Evolutionary conservation across 2,113 vertebrate species (phyloP).

Genomic region (Leucopsar rothschildi): DNA sequence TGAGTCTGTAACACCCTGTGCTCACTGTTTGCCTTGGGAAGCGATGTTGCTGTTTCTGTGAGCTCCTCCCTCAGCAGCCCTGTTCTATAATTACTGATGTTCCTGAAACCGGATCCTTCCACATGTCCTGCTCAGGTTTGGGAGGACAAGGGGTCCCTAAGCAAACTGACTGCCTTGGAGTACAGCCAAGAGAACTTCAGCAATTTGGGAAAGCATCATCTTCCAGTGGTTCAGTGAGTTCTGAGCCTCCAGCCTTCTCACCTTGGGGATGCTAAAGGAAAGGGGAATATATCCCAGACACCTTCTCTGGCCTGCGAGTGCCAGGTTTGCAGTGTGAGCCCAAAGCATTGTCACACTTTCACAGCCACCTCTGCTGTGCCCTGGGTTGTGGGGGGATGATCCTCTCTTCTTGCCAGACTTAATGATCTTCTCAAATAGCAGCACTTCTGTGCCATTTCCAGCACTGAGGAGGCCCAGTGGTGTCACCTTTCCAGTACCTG

Average conservation of each 20-base stretch:
- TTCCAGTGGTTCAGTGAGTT: background rate
- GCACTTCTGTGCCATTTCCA: background rate
- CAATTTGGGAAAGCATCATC: background rate
- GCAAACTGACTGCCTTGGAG: background rate
- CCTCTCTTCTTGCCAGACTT: background rate
- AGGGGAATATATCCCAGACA: background rate
- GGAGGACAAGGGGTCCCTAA: background rate
- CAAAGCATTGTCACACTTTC: background rate
- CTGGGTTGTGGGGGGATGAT: background rate
- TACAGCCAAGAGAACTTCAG: background rate
- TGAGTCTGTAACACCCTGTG: background rate
- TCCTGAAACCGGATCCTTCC: constrained; percentile 47
- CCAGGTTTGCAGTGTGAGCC: background rate
- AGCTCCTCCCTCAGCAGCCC: background rate
- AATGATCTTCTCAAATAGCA: constrained; percentile 9
- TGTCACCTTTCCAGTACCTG: constrained; percentile 28
- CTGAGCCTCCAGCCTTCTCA: background rate
- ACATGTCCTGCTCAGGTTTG: background rate
- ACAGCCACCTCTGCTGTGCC: background rate
- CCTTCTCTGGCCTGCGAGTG: background rate
- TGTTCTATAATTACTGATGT: constrained; percentile 62
- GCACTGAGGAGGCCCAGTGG: background rate
- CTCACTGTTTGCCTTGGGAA: background rate
- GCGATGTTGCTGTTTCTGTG: background rate
- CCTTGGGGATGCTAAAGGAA: background rate